Evolutionary conservation across 2,888 invertebrate species (phyloP).

Genomic region (Melipona bicolor): DNA sequence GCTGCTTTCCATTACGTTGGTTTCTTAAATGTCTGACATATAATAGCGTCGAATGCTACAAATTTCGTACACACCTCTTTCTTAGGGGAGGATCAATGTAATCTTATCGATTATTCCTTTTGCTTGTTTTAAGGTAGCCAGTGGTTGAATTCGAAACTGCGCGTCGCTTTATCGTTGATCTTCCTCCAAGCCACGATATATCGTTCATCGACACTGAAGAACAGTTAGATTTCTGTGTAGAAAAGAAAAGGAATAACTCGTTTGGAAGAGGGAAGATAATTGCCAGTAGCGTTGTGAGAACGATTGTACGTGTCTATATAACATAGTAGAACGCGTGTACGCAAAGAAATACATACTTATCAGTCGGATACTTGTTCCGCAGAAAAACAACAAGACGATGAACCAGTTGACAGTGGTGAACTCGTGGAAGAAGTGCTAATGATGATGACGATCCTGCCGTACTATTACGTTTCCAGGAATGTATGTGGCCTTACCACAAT

Average conservation of each 20-base stretch:
- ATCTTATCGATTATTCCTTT: neutral
- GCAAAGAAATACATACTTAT: slow-evolving; percentile 25
- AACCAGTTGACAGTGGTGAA: slow-evolving; percentile 44
- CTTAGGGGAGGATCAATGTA: neutral
- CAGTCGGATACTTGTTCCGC: neutral
- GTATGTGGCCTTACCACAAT: slow-evolving; percentile 7
- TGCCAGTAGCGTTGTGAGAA: slow-evolving; percentile 37
- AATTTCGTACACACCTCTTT: slow-evolving; percentile 8
- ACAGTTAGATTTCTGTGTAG: slow-evolving; percentile 45
- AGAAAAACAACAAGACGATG: slow-evolving; percentile 36
- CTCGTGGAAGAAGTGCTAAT: slow-evolving; percentile 50
- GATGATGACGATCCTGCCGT: slow-evolving; percentile 59
- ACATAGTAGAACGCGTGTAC: neutral
- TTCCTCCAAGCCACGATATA: neutral
- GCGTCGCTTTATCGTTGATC: neutral
- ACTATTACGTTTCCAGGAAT: slow-evolving; percentile 34
- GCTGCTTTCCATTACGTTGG: slow-evolving; percentile 51
- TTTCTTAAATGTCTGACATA: slow-evolving; percentile 42
- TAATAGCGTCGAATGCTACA: slow-evolving; percentile 21
- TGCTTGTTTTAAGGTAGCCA: neutral
- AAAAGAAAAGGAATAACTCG: slow-evolving; percentile 15
- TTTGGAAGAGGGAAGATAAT: slow-evolving; percentile 44
- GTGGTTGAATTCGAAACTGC: neutral
- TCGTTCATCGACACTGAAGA: slow-evolving; percentile 29
- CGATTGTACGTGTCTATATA: slow-evolving; percentile 16